phyloP scores from a whole-genome alignment of 2,888 invertebrate genomes.

The Cyaniris semiargus region DNA sequence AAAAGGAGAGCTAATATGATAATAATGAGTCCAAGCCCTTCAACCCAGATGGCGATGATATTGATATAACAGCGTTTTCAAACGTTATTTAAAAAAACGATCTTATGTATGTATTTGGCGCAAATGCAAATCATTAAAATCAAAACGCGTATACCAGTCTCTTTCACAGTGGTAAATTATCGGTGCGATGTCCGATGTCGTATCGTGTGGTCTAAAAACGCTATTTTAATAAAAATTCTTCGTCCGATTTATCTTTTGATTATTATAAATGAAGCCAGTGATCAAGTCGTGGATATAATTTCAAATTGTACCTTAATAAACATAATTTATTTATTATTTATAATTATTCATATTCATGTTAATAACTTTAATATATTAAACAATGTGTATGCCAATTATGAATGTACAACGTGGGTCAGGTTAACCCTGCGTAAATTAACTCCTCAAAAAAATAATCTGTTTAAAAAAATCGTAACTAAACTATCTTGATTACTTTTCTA shows the following conservation, averaged over 20 bases:
- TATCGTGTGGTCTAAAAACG: not conserved
- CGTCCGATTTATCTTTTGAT: not conserved
- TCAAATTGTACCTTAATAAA: not conserved
- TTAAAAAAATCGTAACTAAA: not conserved
- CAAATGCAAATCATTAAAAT: too few relatives aligned
- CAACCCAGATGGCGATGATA: too few relatives aligned
- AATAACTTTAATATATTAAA: not conserved
- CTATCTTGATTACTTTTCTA: too few relatives aligned
- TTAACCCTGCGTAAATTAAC: not conserved
- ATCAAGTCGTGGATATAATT: not conserved
- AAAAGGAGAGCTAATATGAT: too few relatives aligned
- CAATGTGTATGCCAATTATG: conserved; percentile 11
- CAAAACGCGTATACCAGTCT: too few relatives aligned
- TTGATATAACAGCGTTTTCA: too few relatives aligned
- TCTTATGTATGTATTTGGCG: too few relatives aligned
- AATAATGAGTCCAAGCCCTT: too few relatives aligned
- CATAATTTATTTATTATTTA: not conserved
- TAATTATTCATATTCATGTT: not conserved
- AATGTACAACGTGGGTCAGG: not conserved
- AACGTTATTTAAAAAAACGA: too few relatives aligned
- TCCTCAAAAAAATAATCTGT: not conserved
- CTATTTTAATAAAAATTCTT: not conserved
- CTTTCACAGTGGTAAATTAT: too few relatives aligned
- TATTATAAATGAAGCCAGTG: not conserved
- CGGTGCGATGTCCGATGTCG: not conserved